Conservation (phyloP, 1,140 invertebrate genomes). For the Stenopsyche tienmushanensis region DNA sequence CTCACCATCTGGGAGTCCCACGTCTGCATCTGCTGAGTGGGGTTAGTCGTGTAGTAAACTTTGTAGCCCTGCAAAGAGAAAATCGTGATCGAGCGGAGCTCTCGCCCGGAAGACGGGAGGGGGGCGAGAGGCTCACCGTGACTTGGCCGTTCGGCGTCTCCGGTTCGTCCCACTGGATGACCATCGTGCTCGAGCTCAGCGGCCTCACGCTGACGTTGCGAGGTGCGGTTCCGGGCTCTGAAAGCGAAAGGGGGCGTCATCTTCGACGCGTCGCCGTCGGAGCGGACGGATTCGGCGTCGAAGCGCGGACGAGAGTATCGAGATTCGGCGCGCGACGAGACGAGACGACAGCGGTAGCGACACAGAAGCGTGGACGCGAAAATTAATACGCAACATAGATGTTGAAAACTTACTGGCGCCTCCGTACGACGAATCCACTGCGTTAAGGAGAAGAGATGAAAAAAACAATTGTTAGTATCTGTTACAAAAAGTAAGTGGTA, state of each 20-base stretch:
- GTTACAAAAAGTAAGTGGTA: neutral
- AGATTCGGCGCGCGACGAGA: too few species aligned
- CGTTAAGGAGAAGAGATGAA: constrained; percentile 58
- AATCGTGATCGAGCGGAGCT: too few species aligned
- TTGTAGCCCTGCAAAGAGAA: constrained; percentile 84
- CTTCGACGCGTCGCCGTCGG: too few species aligned
- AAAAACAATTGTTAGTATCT: constrained; percentile 44
- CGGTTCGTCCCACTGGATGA: constrained; percentile 95
- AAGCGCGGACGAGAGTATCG: too few species aligned
- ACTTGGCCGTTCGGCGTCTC: constrained; percentile 96
- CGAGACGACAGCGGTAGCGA: constrained; percentile 15
- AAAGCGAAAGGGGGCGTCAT: too few species aligned
- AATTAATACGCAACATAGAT: too few species aligned
- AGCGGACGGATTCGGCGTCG: too few species aligned
- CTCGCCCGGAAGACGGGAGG: too few species aligned
- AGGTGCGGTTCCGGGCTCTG: constrained; percentile 93
- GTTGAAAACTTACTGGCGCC: constrained; percentile 79
- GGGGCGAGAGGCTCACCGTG: too few species aligned
- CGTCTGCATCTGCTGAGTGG: constrained; percentile 79
- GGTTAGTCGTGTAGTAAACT: constrained; percentile 92
- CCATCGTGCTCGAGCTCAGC: constrained; percentile 91
- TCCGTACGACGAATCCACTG: constrained; percentile 81
- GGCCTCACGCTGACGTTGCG: constrained; percentile 90
- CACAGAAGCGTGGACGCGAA: neutral
- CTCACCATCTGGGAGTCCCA: constrained; percentile 89